phyloP scores from a whole-genome alignment of 2,797 vertebrate species.

The Gephyroberyx darwinii region DNA sequence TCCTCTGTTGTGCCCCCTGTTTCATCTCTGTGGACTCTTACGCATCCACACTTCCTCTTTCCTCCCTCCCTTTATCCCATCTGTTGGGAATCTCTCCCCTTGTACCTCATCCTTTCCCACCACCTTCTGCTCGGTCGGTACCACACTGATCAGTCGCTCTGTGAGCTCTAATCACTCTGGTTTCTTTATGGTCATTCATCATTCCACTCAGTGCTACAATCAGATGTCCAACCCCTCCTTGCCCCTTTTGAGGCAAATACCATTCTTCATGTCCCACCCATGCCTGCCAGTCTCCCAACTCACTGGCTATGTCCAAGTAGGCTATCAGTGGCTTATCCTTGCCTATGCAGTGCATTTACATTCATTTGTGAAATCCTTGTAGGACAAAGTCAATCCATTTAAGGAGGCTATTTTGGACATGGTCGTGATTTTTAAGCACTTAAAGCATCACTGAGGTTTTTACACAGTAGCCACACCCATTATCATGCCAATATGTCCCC shows the following conservation, averaged over 20 bases:
- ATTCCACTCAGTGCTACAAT: constrained; percentile 68
- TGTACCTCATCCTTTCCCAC: constrained; percentile 23
- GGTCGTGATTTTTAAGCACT: constrained; percentile 39
- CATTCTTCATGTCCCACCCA: constrained; percentile 51
- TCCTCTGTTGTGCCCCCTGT: constrained; percentile 27
- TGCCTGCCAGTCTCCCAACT: constrained; percentile 38
- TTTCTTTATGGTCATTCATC: constrained; percentile 59
- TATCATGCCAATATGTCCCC: constrained; percentile 14
- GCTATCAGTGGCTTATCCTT: constrained; percentile 63
- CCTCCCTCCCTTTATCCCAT: constrained; percentile 32
- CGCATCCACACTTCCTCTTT: constrained; percentile 13
- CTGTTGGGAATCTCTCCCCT: constrained; percentile 75
- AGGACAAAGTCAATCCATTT: constrained; percentile 48
- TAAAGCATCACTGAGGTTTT: constrained; percentile 48
- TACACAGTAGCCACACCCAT: constrained; percentile 46
- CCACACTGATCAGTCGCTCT: constrained; percentile 77
- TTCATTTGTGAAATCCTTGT: constrained; percentile 57
- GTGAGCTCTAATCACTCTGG: constrained; percentile 56
- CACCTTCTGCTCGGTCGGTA: constrained; percentile 64
- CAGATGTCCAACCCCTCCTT: constrained; percentile 52
- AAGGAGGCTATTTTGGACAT: constrained; percentile 46
- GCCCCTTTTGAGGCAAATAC: constrained; percentile 51
- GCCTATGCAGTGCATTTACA: constrained; percentile 78
- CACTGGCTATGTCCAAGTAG: constrained; percentile 58
- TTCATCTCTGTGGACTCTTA: constrained; percentile 50